These are phyloP conservation scores for Malthinus seriepunctatus DNA, from an alignment of 2,888 invertebrate species.

Conservation along the genomic window DNA sequence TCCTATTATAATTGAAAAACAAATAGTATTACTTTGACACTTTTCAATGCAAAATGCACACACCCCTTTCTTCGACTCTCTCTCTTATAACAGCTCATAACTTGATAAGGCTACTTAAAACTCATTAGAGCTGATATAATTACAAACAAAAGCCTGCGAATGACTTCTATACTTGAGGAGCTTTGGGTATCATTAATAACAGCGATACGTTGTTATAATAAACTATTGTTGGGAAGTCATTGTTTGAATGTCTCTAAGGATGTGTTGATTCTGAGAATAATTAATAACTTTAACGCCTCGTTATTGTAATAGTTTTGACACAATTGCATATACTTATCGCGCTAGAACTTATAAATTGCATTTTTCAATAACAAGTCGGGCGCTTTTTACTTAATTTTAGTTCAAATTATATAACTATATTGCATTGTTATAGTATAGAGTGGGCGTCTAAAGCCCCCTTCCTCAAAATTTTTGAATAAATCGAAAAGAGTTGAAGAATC, in stretches of 20 bases:
- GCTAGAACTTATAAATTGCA: slow-evolving; percentile 4
- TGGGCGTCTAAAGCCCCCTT: no score
- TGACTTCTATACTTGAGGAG: slow-evolving; percentile 50
- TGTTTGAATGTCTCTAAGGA: slow-evolving; percentile 52
- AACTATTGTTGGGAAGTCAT: slow-evolving; percentile 51
- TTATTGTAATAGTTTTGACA: slow-evolving; percentile 24
- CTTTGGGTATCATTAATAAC: slow-evolving; percentile 50
- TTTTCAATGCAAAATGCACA: no score
- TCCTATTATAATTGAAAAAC: neutral
- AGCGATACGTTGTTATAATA: slow-evolving; percentile 52
- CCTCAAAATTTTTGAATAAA: no score
- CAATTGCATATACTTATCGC: slow-evolving; percentile 1
- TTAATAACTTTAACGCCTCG: slow-evolving; percentile 43
- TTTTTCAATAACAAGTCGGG: neutral
- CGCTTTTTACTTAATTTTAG: no score
- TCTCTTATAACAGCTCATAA: neutral
- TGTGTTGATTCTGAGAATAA: slow-evolving; percentile 50
- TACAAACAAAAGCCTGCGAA: slow-evolving; percentile 48
- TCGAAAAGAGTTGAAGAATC: no score
- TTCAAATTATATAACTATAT: no score
- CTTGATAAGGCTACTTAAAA: slow-evolving; percentile 47
- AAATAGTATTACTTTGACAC: neutral
- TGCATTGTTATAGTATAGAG: no score
- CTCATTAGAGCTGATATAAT: slow-evolving; percentile 50
- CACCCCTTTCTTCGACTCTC: no score